Base-by-base conservation (phyloP, 2,888 invertebrate species). In the Galerucella calmariensis region DNA sequence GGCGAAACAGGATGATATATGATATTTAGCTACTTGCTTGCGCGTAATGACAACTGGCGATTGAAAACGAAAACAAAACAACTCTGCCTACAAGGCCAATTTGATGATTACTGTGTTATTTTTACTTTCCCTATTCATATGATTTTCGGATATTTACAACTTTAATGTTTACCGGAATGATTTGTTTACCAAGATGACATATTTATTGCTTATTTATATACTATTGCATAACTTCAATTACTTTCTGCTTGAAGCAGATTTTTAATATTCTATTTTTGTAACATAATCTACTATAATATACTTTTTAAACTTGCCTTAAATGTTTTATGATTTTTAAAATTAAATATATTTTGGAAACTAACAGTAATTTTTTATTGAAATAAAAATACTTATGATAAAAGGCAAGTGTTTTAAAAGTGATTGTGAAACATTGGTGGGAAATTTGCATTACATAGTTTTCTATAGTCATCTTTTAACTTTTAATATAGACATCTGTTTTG, bases 21-120 rank as follows among this genome's bases (percentile, higher is more conserved):
- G 27, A 27, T 27, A 27, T 46, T 58, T 59, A 27, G 72, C 66
- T 66, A 72, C 72, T 66, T 59, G 66, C 27, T 72, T 66, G 66
- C 51, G 66, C 59, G 72, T 72, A 53, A 58, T 66, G 75, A 77
- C 75, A 78, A 77, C 73, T 75, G 70, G 69, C 75, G 69, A 78
- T 67, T 70, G 70, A 73, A 74, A 75, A 75, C 74, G 74, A 76
- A 78, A 75, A 67, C 67, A 67, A 73, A 65, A 65, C 63, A 65
- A 65, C n/a, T 65, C 46, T 20, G 14, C 16, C 16, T 41, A 65
- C 63, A 65, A 65, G 63, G 63, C 41, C 63, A 44, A 20, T 65
- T 63, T 56, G 20, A 56, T 56, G n/a, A 56, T 16, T 56, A 56
- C 16, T 8, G 56, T 56, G 56, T 56, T 56, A 56, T 56, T 56